Percentiles rank a stretch among this genome's conserved stretches.
Conservation (phyloP, 2,113 vertebrate species). For the Gnathonemus echidnorhynchus region DNA sequence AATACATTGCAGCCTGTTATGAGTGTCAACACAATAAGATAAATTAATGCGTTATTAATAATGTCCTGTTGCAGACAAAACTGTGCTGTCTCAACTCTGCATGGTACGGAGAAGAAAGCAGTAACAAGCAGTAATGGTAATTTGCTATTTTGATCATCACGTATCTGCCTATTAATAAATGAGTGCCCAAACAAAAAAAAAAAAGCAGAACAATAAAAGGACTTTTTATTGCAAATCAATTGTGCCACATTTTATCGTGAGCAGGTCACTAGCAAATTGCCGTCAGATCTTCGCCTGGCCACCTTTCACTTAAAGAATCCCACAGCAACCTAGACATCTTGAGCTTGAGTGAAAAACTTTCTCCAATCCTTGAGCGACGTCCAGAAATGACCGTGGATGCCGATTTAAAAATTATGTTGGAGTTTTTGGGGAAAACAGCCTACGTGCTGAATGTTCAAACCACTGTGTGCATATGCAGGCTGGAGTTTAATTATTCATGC, state of each 20-base stretch:
- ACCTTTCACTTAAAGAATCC: neutral
- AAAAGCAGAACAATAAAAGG: neutral
- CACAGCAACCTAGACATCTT: neutral
- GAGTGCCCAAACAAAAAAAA: neutral
- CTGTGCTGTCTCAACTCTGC: neutral
- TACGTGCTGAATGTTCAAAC: constrained; percentile 61
- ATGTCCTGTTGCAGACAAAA: neutral
- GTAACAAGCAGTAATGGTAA: neutral
- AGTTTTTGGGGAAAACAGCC: constrained; percentile 36
- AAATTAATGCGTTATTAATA: neutral
- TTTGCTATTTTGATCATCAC: neutral
- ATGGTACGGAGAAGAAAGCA: neutral
- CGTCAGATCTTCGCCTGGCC: neutral
- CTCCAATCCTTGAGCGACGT: neutral
- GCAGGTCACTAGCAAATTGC: neutral
- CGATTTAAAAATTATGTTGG: neutral
- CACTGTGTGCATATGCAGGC: constrained; percentile 60
- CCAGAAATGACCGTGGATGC: neutral
- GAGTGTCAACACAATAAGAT: neutral
- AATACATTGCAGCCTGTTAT: constrained; percentile 31
- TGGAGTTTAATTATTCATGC: constrained; percentile 65
- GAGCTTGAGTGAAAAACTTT: neutral
- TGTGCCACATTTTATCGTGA: neutral
- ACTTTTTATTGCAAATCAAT: neutral
- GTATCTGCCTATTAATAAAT: neutral